Evolutionary conservation across 2,888 invertebrate genomes (phyloP), one percentile per base, ranked within the genome.

Genomic region (Arrhopalites spinosus): DNA sequence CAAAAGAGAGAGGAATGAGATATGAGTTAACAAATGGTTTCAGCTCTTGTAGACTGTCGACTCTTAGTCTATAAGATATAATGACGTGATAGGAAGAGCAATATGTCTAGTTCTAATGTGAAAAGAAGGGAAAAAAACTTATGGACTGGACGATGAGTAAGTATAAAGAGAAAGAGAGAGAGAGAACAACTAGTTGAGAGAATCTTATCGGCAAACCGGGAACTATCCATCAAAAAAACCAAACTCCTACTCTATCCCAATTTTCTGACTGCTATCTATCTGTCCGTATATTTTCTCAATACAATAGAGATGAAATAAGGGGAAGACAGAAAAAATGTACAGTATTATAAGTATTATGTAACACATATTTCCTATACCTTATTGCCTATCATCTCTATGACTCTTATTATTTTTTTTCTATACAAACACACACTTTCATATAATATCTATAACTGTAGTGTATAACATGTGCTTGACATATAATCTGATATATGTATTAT

Each of bases 201-300:
- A 71, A 59, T 71, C 23, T 71, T 71, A 71, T 71, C 59, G 43
- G 59, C 2, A 30, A 36, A 71, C 59, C 59, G 71, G 59, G 59
- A 71, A 71, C 71, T 59, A 71, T 71, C 71, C 71, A 71, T 71
- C 71, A 71, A 71, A 71, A 70, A 36, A 36, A n/a, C 25, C 59
- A 59, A 66, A 69, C 53, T 30, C 66, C 66, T n/a, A 66, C 66
- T 66, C 43, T 43, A 66, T 43, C 66, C 66, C 66, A 66, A 66
- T 66, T 66, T 43, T 20, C 66, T 66, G n/a, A 20, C 50, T 29
- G 30, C 5, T 20, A 23, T 30, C 7, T 63, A 63, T 61, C 63
- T 29, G 29, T 63, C 63, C 59, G 27, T n/a, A 13, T 29, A 27
- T n/a, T n/a, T 50, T 17, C 50, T 5, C 15, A 8, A 15, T 50